Percentiles rank a stretch among this genome's conserved stretches.
phyloP scores from a whole-genome alignment of 1,140 invertebrate genomes.

The Lutraria rhynchaena region DNA sequence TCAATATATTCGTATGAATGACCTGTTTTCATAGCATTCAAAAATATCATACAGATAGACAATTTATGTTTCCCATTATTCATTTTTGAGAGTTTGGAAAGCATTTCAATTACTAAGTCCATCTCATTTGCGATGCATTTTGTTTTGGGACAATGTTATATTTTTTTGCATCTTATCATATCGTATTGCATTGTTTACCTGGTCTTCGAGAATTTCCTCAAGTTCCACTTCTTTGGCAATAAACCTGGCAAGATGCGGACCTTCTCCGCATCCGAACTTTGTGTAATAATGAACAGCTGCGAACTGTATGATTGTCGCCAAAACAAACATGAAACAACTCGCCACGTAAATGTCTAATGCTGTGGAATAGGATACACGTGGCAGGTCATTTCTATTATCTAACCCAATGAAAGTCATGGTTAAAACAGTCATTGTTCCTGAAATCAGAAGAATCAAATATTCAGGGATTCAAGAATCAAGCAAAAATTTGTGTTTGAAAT shows the following conservation, averaged over 20 bases:
- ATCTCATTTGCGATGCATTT: too few species aligned
- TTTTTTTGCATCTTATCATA: too few species aligned
- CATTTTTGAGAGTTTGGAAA: too few species aligned
- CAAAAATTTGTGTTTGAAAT: too few species aligned
- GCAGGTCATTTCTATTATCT: constrained; percentile 92
- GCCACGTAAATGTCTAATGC: constrained; percentile 94
- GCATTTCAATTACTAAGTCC: too few species aligned
- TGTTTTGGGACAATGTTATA: too few species aligned
- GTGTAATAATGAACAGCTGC: constrained; percentile 95
- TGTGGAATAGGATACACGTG: constrained; percentile 93
- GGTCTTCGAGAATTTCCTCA: constrained; percentile 32
- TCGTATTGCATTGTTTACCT: too few species aligned
- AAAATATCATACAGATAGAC: too few species aligned
- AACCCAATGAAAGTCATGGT: constrained; percentile 95
- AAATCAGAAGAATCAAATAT: background rate
- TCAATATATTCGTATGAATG: too few species aligned
- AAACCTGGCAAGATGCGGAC: constrained; percentile 13
- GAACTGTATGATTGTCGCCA: constrained; percentile 90
- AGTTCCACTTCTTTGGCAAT: constrained; percentile 45
- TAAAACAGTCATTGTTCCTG: constrained; percentile 93
- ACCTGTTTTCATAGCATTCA: too few species aligned
- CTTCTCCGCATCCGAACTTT: constrained; percentile 91
- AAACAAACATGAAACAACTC: constrained; percentile 93
- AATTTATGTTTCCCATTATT: too few species aligned
- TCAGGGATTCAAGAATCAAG: too few species aligned